Evolutionary conservation across 2,888 invertebrate genomes (phyloP).

Genomic region (Disparrhopalites patrizii): DNA sequence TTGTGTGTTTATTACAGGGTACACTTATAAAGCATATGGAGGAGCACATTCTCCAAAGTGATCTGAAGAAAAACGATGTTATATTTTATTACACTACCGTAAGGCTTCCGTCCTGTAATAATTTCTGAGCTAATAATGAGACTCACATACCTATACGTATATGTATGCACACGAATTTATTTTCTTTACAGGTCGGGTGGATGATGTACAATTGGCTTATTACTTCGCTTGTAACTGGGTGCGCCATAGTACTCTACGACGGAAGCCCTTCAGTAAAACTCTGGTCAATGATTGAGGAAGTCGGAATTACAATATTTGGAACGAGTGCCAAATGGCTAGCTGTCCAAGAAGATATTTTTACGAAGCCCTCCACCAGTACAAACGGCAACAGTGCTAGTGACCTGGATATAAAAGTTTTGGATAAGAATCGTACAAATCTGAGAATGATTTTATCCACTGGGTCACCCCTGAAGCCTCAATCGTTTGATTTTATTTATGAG

Average conservation of each 20-base stretch:
- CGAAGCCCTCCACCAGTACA: too few relatives aligned
- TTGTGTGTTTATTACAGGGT: constrained; percentile 52
- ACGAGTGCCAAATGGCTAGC: constrained; percentile 58
- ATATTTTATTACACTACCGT: constrained; percentile 59
- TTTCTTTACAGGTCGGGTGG: constrained; percentile 55
- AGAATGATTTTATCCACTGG: constrained; percentile 57
- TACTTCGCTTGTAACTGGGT: constrained; percentile 51
- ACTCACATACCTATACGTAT: background rate
- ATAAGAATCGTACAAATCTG: constrained; percentile 53
- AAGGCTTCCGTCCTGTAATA: too few relatives aligned
- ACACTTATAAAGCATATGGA: constrained; percentile 58
- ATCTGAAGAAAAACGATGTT: constrained; percentile 54
- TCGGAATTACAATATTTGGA: constrained; percentile 56
- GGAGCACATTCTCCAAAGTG: constrained; percentile 57
- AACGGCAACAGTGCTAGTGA: constrained; percentile 33
- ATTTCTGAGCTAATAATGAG: background rate
- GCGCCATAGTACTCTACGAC: constrained; percentile 57
- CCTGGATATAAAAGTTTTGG: constrained; percentile 18
- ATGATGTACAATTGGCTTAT: constrained; percentile 63
- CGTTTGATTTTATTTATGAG: constrained; percentile 57
- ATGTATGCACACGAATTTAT: background rate
- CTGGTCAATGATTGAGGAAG: constrained; percentile 54
- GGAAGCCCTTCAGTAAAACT: constrained; percentile 57
- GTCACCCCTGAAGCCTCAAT: constrained; percentile 56
- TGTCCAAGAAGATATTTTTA: constrained; percentile 54